A percentile compares a stretch with the other conserved stretches of the same genome.
phyloP scores from a whole-genome alignment of 2,797 vertebrate genomes.

The Myotis findleyi region DNA sequence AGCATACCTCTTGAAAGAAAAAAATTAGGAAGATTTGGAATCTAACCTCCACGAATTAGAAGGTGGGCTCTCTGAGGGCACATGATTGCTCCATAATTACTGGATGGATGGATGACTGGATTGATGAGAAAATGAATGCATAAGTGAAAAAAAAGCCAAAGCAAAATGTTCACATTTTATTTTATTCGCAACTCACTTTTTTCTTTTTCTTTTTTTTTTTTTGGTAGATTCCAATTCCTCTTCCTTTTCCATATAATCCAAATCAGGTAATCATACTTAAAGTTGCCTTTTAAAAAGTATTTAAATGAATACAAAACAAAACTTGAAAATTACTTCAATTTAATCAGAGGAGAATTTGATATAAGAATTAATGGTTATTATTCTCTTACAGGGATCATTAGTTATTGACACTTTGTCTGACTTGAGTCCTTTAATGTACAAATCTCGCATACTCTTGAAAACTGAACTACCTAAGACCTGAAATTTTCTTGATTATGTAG shows the following conservation, averaged over 20 bases:
- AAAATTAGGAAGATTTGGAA: neutral
- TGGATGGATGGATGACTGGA: neutral
- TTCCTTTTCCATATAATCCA: conserved; percentile 64
- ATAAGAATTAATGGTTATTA: conserved; percentile 25
- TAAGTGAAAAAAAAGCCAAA: neutral
- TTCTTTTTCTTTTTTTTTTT: neutral
- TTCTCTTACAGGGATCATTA: neutral
- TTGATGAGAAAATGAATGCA: no score
- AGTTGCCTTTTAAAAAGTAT: conserved; percentile 40
- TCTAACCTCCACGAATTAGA: neutral
- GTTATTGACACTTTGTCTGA: neutral
- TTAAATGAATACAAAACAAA: conserved; percentile 50
- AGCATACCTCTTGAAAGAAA: neutral
- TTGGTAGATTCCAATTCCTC: conserved; percentile 59
- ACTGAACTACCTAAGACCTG: neutral
- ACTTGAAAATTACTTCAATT: neutral
- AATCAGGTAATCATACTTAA: conserved; percentile 70
- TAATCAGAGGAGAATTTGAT: neutral
- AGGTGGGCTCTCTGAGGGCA: neutral
- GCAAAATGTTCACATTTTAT: neutral
- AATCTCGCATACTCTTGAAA: neutral
- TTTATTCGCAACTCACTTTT: neutral
- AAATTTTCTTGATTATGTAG: neutral
- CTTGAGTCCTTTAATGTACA: neutral
- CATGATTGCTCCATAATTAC: neutral